These are phyloP conservation scores for Schizotus pectinicornis DNA, from an alignment of 2,888 invertebrate genomes.

Conservation along the genomic window DNA sequence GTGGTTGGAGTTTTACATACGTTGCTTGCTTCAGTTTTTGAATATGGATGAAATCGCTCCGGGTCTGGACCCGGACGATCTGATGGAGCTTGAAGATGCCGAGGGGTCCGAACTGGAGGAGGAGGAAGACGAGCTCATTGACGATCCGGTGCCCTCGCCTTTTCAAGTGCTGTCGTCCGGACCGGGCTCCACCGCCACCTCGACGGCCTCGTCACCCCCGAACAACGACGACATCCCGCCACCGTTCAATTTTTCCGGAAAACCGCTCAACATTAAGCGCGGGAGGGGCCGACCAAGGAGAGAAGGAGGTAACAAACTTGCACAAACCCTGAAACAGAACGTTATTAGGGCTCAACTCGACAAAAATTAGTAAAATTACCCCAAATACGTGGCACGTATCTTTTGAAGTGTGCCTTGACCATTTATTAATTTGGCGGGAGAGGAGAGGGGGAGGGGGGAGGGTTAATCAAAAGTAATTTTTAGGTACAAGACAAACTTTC, in stretches of 20 bases:
- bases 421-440: too few relatives aligned
- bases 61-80: constrained; percentile 62
- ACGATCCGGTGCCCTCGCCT: constrained; percentile 56
- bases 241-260: constrained; percentile 66
- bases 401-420: too few relatives aligned
- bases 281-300: constrained; percentile 82
- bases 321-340: not conserved
- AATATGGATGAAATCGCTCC: constrained; percentile 56
- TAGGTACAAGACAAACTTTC: too few relatives aligned
- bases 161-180: constrained; percentile 61
- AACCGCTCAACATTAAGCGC: constrained; percentile 70
- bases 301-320: constrained; percentile 64
- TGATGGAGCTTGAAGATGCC: constrained; percentile 76
- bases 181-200: constrained; percentile 71
- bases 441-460: too few relatives aligned
- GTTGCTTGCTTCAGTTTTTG: constrained; percentile 21
- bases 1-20: constrained; percentile 10
- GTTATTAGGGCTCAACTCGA: too few relatives aligned
- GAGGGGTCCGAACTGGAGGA: constrained; percentile 79
- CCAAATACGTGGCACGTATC: too few relatives aligned
- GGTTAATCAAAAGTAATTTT: too few relatives aligned
- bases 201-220: constrained; percentile 67
- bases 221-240: constrained; percentile 67
- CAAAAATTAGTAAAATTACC: not conserved
- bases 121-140: constrained; percentile 68